A percentile compares a stretch with the other conserved stretches of the same genome.
These are phyloP conservation scores for Sceloporus undulatus DNA, from an alignment of 2,113 vertebrate species.

Conservation along the genomic window DNA sequence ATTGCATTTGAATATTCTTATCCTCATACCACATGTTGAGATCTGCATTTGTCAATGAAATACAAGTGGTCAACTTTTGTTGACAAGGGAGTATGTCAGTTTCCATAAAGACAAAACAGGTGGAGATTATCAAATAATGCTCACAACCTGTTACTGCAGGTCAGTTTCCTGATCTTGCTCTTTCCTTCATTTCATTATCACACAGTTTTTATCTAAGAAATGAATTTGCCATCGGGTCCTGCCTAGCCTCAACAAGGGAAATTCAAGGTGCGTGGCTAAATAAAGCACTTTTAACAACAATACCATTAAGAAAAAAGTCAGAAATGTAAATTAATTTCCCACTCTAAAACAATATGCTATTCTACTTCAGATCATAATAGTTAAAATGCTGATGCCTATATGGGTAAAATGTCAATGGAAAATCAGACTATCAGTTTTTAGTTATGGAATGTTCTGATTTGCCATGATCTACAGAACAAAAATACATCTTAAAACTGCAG, in stretches of 20 bases:
- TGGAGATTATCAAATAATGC: not conserved
- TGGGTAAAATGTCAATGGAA: too few species aligned
- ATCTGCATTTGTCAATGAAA: not conserved
- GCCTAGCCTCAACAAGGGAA: not conserved
- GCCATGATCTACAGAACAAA: slow-evolving; percentile 11
- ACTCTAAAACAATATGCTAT: not conserved
- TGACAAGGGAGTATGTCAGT: not conserved
- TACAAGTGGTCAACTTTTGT: not conserved
- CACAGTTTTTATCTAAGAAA: not conserved
- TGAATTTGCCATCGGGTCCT: not conserved
- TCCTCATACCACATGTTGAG: not conserved
- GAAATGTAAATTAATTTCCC: not conserved
- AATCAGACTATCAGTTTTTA: not conserved
- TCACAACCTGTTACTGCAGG: not conserved
- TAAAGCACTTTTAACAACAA: not conserved
- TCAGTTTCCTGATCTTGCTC: not conserved
- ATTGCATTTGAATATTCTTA: not conserved
- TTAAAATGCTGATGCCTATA: not conserved
- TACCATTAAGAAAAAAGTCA: not conserved
- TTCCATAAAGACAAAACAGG: not conserved
- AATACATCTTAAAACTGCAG: not conserved
- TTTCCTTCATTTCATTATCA: not conserved
- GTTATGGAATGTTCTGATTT: not conserved
- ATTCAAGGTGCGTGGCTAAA: too few species aligned
- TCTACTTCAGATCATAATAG: not conserved